These are phyloP conservation scores for Cyanistes caeruleus DNA, from an alignment of 2,113 vertebrate genomes.

Conservation along the genomic window DNA sequence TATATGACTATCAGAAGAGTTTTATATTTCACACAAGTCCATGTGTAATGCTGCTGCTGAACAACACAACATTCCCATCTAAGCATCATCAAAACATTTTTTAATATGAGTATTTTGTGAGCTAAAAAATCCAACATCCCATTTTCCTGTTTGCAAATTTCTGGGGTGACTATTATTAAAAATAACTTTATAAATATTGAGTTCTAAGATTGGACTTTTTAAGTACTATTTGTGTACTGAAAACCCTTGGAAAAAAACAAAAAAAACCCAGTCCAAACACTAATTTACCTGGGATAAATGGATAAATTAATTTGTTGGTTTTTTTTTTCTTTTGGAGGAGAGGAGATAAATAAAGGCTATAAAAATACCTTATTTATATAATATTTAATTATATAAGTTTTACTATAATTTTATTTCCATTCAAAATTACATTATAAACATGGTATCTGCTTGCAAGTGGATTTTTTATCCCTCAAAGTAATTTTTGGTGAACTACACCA, in stretches of 20 bases:
- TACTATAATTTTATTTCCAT: not conserved
- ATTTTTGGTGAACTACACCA: not conserved
- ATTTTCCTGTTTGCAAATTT: not conserved
- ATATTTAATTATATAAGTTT: no score
- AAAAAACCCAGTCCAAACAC: not conserved
- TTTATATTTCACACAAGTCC: not conserved
- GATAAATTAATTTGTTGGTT: not conserved
- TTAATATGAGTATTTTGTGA: not conserved
- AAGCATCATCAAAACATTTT: not conserved
- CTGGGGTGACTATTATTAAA: not conserved
- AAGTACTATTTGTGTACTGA: accelerated
- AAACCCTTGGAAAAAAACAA: accelerated
- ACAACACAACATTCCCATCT: not conserved
- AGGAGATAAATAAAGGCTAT: not conserved
- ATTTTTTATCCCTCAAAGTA: not conserved
- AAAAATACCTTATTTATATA: not conserved
- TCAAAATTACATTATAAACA: not conserved
- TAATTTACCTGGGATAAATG: not conserved
- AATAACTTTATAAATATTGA: not conserved
- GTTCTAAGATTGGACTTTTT: accelerated
- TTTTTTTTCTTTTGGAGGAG: accelerated
- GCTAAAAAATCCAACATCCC: not conserved
- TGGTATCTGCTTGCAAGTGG: not conserved
- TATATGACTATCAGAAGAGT: not conserved
- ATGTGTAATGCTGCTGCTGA: not conserved